A percentile compares a stretch with the other conserved stretches of the same genome.
Evolutionary conservation across 2,113 vertebrate genomes (phyloP).

Genomic region (Physeter macrocephalus): DNA sequence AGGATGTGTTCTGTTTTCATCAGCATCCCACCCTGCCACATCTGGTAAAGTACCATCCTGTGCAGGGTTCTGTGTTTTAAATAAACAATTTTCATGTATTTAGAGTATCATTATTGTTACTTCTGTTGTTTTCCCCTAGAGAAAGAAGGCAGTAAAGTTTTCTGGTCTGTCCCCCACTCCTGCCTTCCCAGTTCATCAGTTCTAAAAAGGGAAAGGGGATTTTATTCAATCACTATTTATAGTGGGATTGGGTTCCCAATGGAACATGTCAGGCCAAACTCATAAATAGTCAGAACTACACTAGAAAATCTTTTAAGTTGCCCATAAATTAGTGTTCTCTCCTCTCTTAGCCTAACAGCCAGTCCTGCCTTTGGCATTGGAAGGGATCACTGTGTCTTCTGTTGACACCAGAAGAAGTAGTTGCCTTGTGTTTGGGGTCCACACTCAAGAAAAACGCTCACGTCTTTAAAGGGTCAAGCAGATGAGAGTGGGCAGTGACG

Average conservation of each 20-base stretch:
- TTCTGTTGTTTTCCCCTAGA: neutral
- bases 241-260: neutral
- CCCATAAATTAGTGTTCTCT: neutral
- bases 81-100: neutral
- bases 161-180: neutral
- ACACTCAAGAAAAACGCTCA: neutral
- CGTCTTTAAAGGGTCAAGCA: neutral
- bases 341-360: neutral
- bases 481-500: neutral
- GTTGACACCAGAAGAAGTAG: neutral
- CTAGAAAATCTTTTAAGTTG: neutral
- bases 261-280: neutral
- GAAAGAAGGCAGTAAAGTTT: neutral
- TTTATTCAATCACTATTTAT: neutral
- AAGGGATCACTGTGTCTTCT: neutral
- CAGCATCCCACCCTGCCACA: rapidly evolving
- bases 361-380: neutral
- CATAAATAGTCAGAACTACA: neutral
- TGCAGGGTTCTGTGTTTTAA: neutral
- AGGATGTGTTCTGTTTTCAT: neutral
- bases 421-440: neutral
- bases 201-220: neutral
- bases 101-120: neutral
- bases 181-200: neutral
- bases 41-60: neutral